Base-by-base conservation (phyloP, 37 sponge, comb jelly and placozoan species). In the Petrosia ficiformis region DNA sequence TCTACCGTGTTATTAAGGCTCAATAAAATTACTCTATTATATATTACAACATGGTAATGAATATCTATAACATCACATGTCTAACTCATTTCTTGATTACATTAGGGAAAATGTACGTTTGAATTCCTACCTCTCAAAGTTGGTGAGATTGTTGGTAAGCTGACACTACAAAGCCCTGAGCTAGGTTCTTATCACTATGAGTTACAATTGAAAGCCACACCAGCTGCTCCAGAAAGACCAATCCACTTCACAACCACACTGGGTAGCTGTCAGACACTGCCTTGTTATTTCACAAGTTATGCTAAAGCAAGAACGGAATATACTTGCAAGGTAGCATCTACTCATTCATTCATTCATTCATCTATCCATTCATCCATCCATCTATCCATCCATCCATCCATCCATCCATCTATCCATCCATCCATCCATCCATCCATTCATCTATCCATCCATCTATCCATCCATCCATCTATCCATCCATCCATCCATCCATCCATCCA, bases 121-220 rank as follows among this genome's bases (percentile, higher is more conserved):
- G 96, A 95, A 82, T 98, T 82, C 82, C 83, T 98, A 29, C 99
- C 99, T 1, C 90, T 95, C 57, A 95, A 90, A 56, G 84, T 82
- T 33, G 99, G 94, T 0, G 92, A 93, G 60, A 78, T 84, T 4
- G 59, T 59, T 0, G 96, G 88, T 26, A 89, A 84, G 73, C 77
- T 98, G 14, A 77, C 78, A 25, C 77, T 98, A 16, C 84, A 56
- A 57, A 84, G 89, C 52, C 52, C 67, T 48, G 99, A 98, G 38
- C 68, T 95, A 67, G 99, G 99, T 1, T 68, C 78, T 30, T 98
- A 95, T 67, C 94, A 93, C 41, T 98, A 98, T 69, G 96, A 95
- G 84, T 77, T 98, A 34, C 84, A 81, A 26, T 77, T 98, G 29
- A 66, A 57, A 31, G 93, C 99, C 34, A 90, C 84, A 2, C 82